A percentile compares a stretch with the other conserved stretches of the same genome.
These are phyloP conservation scores for Bombus soroeensis DNA, from an alignment of 1,140 invertebrate species.

Conservation along the genomic window DNA sequence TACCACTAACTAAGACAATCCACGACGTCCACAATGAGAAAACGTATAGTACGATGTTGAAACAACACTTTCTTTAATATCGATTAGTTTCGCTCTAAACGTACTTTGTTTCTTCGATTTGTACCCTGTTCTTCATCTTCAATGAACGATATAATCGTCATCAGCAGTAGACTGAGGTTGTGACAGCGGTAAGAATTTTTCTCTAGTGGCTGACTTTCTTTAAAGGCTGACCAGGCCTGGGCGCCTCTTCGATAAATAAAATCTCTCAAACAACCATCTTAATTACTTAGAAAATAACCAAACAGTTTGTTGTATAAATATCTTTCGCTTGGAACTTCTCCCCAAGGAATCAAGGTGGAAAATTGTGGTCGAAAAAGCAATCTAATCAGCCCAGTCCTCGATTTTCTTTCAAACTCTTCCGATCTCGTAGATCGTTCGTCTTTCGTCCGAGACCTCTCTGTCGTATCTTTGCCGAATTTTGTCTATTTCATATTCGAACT, in stretches of 20 bases:
- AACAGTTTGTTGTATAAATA: background rate
- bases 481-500: background rate
- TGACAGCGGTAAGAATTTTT: slow-evolving; percentile 16
- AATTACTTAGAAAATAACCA: too few relatives aligned
- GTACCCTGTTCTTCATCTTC: slow-evolving; percentile 36
- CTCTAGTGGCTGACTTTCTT: background rate
- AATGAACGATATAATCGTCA: too few relatives aligned
- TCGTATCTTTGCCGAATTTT: background rate
- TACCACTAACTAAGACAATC: slow-evolving; percentile 4
- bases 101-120: slow-evolving; percentile 35
- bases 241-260: background rate
- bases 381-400: background rate
- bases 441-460: background rate
- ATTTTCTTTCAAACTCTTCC: background rate
- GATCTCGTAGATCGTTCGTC: background rate
- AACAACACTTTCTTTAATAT: background rate
- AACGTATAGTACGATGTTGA: background rate
- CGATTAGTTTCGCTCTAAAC: background rate
- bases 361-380: background rate
- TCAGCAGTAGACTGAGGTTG: too few relatives aligned
- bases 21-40: background rate
- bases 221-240: background rate
- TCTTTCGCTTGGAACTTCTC: background rate
- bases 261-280: too few relatives aligned
- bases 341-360: background rate